Evolutionary conservation across 2,797 vertebrate genomes (phyloP), one percentile per base, ranked within the genome.

Genomic region (Leptatherina wallacei): DNA sequence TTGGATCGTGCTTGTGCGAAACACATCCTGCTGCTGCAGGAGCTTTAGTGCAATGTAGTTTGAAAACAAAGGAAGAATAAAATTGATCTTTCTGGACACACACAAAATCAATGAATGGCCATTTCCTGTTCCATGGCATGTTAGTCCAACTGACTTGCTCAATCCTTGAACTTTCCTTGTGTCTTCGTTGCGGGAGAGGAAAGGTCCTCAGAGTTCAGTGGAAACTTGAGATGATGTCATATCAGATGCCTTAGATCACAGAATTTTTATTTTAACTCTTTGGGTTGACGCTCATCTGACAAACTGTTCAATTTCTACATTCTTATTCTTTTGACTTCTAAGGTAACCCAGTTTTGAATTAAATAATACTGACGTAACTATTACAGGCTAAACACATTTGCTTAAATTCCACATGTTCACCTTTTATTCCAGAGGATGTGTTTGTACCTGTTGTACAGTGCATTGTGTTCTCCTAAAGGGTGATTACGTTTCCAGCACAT

Each of bases 21-120:
- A 95, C 93, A 94, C 88, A 93, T 94, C 93, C 93, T 94, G 93
- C 92, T 89, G 87, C 92, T 89, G 88, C 90, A 78, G 84, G 85
- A 87, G 92, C 91, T 93, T 92, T 93, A 91, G 90, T 90, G 90
- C 92, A 95, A 94, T 95, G 94, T 95, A 92, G 92, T 94, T 91
- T 86, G 92, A 94, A 95, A 95, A 95, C 95, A 95, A 95, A 95
- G 91, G 93, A 94, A 95, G 92, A 95, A 94, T 93, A 91, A 94
- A 95, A 95, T 95, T 94, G 95, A 96, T 96, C 93, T 93, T 94
- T 93, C 87, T 92, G 93, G 92, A 95, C 93, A 93, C 93, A 93
- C 92, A 91, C 90, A 92, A 95, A 95, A 96, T 96, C 95, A 95
- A 95, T 95, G 94, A 88, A 90, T 91, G 90, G 92, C 93, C 92